Conservation (phyloP, 2,888 invertebrate species). For the Auanema sp. region DNA sequence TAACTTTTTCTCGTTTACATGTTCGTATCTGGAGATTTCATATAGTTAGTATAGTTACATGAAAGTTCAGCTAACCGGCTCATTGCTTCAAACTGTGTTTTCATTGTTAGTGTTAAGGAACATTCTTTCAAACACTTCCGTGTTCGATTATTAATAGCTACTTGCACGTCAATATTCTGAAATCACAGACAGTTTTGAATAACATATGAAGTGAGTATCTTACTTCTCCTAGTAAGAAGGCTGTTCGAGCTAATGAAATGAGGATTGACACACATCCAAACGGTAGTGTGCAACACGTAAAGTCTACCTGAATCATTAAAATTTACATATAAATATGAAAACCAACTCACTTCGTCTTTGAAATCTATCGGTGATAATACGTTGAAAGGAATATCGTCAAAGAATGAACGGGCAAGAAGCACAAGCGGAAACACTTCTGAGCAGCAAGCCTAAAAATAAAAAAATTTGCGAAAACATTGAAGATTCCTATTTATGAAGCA, state of each 20-base stretch:
- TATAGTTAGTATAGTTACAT: neutral
- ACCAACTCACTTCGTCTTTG: constrained; percentile 35
- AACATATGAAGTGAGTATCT: neutral
- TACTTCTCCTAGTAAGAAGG: constrained; percentile 58
- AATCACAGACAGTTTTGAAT: constrained; percentile 12
- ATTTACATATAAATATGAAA: neutral
- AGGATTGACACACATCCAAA: constrained; percentile 59
- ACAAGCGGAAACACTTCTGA: constrained; percentile 59
- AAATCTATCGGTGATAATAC: constrained; percentile 59
- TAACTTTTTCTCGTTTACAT: constrained; percentile 60
- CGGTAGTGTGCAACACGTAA: constrained; percentile 61
- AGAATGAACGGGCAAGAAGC: constrained; percentile 56
- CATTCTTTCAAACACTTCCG: constrained; percentile 58
- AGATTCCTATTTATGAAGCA: no score
- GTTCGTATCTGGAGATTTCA: constrained; percentile 48
- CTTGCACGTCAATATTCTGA: constrained; percentile 47
- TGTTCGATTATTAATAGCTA: constrained; percentile 53
- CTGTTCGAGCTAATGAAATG: constrained; percentile 55
- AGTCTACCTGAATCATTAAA: constrained; percentile 54
- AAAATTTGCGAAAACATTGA: no score
- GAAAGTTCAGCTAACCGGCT: constrained; percentile 31
- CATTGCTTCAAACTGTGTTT: constrained; percentile 55
- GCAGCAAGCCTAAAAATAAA: constrained; percentile 43
- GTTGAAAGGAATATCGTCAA: constrained; percentile 57
- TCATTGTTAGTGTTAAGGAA: constrained; percentile 49